Base-by-base conservation (phyloP, 2,797 vertebrate genomes). In the Galago senegalensis region DNA sequence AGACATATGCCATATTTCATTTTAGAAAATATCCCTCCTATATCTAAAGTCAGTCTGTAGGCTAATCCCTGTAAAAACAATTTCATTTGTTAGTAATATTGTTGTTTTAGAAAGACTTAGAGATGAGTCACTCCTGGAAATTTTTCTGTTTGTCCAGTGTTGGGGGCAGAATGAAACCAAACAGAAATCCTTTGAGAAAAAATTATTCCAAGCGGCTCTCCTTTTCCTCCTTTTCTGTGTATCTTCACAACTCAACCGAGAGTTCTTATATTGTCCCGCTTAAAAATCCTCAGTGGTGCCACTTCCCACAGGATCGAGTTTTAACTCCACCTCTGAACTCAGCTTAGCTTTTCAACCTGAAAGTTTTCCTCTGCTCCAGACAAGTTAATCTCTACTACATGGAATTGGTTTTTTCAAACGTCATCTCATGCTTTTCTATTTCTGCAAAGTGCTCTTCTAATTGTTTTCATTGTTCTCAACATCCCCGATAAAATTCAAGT, bases 101-200 rank as follows among this genome's bases (percentile, higher is more conserved):
- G 34, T 79, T 76, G 29, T 67, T 86, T 90, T 81, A 80, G 56
- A 86, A 86, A 80, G 34, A 86, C 63, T 72, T 73, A 80, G 63
- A 67, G 8, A 53, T 49, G 77, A 76, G 61, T 80, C 58, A 23
- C 4, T 63, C 65, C 6, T 10, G 0, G 34, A 63, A n/a, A 16
- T 40, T 87, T 92, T 92, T 49, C 63, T 80, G 3, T 82, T 97
- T 92, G 11, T 87, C 69, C 27, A 67, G 31, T 7, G 14, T 83
- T 63, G 7, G 23, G 14, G 34, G 20, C 31, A 61, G 18, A 84
- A 56, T 46, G 53, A 72, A 75, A 70, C 21, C 16, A 34, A 82
- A 65, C n/a, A 93, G 72, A 80, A 86, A 46, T 85, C 29, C 49
- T 70, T 89, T 46, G 21, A 27, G 43, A 9, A 40, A 81, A 58